Percentiles rank a stretch among this genome's conserved stretches.
Evolutionary conservation across 2,113 vertebrate genomes (phyloP).

Genomic region (Serinus canaria): DNA sequence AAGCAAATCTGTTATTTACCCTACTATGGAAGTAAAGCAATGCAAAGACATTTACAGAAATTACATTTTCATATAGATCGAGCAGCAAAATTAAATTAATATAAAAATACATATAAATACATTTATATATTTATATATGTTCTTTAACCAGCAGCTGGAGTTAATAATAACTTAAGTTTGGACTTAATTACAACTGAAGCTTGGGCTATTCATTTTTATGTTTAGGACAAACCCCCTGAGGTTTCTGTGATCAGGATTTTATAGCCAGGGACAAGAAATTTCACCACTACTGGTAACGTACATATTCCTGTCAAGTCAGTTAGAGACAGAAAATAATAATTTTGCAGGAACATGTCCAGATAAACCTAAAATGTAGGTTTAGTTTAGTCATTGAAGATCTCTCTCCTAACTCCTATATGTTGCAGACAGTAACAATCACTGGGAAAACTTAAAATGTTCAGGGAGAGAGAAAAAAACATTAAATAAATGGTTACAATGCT

Average conservation of each 20-base stretch:
- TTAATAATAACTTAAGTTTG: slow-evolving; percentile 52
- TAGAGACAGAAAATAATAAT: neutral
- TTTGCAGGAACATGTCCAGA: neutral
- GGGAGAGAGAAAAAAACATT: neutral
- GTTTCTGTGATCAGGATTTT: slow-evolving; percentile 37
- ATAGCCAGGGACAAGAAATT: slow-evolving; percentile 35
- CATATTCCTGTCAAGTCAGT: neutral
- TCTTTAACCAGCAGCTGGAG: slow-evolving; percentile 37
- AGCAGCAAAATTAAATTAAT: neutral
- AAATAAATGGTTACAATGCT: neutral
- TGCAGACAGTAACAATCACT: neutral
- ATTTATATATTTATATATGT: neutral
- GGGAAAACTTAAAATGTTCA: neutral
- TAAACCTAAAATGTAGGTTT: neutral
- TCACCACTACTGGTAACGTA: slow-evolving; percentile 11
- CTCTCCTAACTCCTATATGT: neutral
- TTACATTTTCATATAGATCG: neutral
- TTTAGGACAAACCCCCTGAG: slow-evolving; percentile 6
- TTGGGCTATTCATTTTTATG: slow-evolving; percentile 25
- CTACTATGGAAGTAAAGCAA: neutral
- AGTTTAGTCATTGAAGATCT: neutral
- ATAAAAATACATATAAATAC: neutral
- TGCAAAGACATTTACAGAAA: slow-evolving; percentile 2
- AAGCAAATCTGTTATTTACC: neutral
- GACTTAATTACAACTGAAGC: slow-evolving; percentile 45